Percentiles rank a stretch among this genome's conserved stretches.
These are phyloP conservation scores for Pachyrhynchus sulphureomaculatus DNA, from an alignment of 1,140 invertebrate species.

Conservation along the genomic window DNA sequence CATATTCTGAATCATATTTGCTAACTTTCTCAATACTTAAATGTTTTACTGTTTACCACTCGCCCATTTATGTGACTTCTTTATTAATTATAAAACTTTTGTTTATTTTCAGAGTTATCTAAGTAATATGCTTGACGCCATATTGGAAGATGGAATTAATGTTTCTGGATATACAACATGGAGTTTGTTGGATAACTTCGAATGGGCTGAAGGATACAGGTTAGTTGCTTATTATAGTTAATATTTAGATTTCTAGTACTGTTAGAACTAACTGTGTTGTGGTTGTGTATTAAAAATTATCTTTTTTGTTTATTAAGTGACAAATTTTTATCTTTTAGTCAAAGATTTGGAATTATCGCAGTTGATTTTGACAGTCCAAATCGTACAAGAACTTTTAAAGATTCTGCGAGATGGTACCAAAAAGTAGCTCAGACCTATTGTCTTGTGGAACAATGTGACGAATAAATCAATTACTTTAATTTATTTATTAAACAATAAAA, in stretches of 20 bases:
- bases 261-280: background rate
- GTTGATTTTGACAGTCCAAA: conserved; percentile 52
- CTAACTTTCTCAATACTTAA: no score
- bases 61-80: no score
- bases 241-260: background rate
- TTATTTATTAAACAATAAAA: no score
- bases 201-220: conserved; percentile 52
- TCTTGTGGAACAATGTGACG: background rate
- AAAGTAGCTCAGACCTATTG: conserved; percentile 2
- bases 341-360: background rate
- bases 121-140: conserved; percentile 56
- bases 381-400: conserved; percentile 45
- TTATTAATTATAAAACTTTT: no score
- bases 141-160: conserved; percentile 54
- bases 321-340: no score
- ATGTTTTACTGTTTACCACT: no score
- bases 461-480: background rate
- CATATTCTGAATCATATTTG: no score
- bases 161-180: conserved; percentile 59
- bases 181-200: no score
- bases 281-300: background rate
- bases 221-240: conserved; percentile 32
- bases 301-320: background rate
- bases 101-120: conserved; percentile 53
- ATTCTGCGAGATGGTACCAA: conserved; percentile 17